Evolutionary conservation across 1,140 invertebrate species (phyloP), one percentile per base, ranked within the genome.

Genomic region (Drosophila tani): DNA sequence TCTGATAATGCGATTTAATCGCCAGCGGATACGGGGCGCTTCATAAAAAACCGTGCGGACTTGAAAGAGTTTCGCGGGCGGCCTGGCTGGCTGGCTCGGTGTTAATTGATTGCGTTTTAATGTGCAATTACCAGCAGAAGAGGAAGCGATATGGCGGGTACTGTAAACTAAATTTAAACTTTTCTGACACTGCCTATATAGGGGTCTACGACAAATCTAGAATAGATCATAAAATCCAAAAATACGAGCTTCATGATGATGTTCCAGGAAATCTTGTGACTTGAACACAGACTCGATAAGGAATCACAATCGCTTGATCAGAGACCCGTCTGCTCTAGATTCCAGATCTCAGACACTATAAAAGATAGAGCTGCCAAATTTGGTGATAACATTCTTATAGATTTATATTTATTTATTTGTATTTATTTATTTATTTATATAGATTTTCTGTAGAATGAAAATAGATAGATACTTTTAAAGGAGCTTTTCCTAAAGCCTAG

Each of bases 91-190:
- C 27, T 53, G 27, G 27, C 32, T 59, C 35, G 53, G 51, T 53
- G 63, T 58, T 75, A 83, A 79, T 85, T 84, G 78, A 85, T 85
- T 81, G 50, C 49, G 49, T 57, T 86, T 69, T 82, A 85, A 86
- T 86, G 60, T 81, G 74, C 78, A 77, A 77, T 77, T 75, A 75
- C 15, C 19, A 6, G 14, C 8, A n/a, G 49, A 68, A 46, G 38
- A 62, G 62, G 45, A 59, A 46, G 41, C 49, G 38, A 53, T 69
- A 59, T 60, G 27, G 14, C 27, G 32, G 51, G 41, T 15, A 38
- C 15, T 51, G 53, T 73, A 70, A 68, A 57, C 19, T 49, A 50
- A 57, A 51, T 62, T 81, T 66, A 29, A 60, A 58, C 19, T 15
- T 14, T 46, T 29, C 8, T 24, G 11, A 55, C 14, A 2, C 12